These are phyloP conservation scores for Capromys pilorides DNA, from an alignment of 2,797 vertebrate species.

Conservation along the genomic window DNA sequence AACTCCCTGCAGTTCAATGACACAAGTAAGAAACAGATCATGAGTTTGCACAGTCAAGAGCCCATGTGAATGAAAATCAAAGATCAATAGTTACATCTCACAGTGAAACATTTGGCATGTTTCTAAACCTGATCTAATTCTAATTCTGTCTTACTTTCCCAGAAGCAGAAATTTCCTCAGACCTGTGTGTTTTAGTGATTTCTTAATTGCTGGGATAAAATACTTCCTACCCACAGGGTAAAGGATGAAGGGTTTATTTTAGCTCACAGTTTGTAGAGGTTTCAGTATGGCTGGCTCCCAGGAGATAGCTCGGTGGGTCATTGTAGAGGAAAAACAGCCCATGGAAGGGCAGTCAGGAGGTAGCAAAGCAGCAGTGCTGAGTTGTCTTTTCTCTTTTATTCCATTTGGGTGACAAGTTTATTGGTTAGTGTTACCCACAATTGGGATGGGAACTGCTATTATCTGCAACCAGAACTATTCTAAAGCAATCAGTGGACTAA, in stretches of 20 bases:
- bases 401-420: neutral
- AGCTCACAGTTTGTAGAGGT: neutral
- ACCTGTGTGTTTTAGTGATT: neutral
- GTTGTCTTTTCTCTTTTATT: neutral
- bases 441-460: neutral
- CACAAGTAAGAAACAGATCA: neutral
- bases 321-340: neutral
- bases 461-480: neutral
- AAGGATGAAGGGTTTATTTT: neutral
- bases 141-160: neutral
- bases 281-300: neutral
- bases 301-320: accelerated
- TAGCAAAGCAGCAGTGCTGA: neutral
- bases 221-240: neutral
- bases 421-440: no score
- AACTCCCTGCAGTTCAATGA: accelerated
- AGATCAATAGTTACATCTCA: no score
- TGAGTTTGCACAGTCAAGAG: neutral
- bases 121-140: neutral
- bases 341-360: neutral
- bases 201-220: neutral
- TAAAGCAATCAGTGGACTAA: neutral
- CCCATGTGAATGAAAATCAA: neutral
- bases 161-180: neutral
- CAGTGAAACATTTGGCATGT: neutral